These are phyloP conservation scores for Daktulosphaira vitifoliae DNA, from an alignment of 1,140 invertebrate genomes.

Conservation along the genomic window DNA sequence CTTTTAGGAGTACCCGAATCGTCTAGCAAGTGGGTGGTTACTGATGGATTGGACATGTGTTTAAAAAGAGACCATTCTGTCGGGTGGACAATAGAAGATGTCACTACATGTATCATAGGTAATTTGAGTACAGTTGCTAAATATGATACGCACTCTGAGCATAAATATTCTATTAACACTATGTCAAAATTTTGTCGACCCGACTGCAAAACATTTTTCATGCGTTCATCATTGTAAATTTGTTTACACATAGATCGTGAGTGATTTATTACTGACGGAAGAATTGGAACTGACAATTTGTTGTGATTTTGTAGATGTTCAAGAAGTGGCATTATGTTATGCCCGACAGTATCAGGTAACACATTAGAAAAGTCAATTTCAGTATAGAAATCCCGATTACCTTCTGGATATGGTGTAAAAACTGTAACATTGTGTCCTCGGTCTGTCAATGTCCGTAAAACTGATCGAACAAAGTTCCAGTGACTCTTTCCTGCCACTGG, in stretches of 20 bases:
- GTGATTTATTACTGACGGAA: too few species aligned
- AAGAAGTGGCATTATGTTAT: background rate
- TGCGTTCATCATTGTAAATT: too few species aligned
- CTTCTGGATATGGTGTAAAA: conserved; percentile 15
- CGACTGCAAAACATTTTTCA: too few species aligned
- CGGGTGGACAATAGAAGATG: background rate
- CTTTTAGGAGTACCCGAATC: background rate
- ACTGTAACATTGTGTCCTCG: conserved; percentile 18
- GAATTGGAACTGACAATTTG: too few species aligned
- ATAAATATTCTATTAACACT: background rate
- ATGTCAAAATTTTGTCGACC: background rate
- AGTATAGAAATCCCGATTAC: background rate
- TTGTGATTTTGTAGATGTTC: too few species aligned
- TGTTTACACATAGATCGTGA: too few species aligned
- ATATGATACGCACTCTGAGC: background rate
- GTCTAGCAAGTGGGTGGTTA: background rate
- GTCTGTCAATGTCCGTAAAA: conserved; percentile 37
- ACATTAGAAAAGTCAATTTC: background rate
- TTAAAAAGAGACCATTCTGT: background rate
- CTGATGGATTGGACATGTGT: background rate
- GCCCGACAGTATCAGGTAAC: background rate
- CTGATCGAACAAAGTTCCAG: conserved; percentile 41
- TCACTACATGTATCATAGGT: background rate
- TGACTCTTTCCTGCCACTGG: conserved; percentile 41
- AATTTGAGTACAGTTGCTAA: background rate